phyloP scores from a whole-genome alignment of 2,888 invertebrate species.

The Lithophane socia region DNA sequence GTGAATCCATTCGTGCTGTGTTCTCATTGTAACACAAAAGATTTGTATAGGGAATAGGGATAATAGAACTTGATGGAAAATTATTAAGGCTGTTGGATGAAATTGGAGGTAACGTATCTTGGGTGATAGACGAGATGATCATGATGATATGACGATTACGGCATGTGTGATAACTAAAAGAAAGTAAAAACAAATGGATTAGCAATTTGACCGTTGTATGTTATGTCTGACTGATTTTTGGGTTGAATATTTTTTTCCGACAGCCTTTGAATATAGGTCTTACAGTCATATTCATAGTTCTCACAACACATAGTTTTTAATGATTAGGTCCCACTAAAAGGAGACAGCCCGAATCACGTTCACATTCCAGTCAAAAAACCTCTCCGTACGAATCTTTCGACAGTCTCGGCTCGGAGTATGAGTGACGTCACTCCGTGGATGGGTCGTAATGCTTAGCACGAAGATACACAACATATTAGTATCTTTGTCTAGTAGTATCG shows the following conservation, averaged over 20 bases:
- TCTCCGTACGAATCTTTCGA: too few relatives aligned
- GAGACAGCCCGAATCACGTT: too few relatives aligned
- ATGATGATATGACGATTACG: neutral
- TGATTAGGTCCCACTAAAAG: too few relatives aligned
- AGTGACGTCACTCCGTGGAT: too few relatives aligned
- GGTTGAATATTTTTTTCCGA: neutral
- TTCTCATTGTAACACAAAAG: slow-evolving; percentile 51
- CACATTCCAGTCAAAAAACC: too few relatives aligned
- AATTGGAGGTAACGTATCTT: neutral
- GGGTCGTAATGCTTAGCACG: neutral
- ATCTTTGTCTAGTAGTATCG: neutral
- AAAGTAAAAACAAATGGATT: neutral
- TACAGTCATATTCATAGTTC: neutral
- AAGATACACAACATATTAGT: neutral
- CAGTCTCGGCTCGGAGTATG: too few relatives aligned
- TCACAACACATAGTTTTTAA: neutral
- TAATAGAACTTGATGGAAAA: slow-evolving; percentile 13
- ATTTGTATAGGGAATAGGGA: slow-evolving; percentile 18
- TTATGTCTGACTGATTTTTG: too few relatives aligned
- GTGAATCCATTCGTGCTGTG: slow-evolving; percentile 59
- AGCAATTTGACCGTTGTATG: neutral
- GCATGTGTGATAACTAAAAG: neutral
- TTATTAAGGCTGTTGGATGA: slow-evolving; percentile 20
- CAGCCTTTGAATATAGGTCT: neutral
- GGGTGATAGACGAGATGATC: neutral